Base-by-base conservation (phyloP, 2,888 invertebrate species). In the Lepidocyrtinus sp. region DNA sequence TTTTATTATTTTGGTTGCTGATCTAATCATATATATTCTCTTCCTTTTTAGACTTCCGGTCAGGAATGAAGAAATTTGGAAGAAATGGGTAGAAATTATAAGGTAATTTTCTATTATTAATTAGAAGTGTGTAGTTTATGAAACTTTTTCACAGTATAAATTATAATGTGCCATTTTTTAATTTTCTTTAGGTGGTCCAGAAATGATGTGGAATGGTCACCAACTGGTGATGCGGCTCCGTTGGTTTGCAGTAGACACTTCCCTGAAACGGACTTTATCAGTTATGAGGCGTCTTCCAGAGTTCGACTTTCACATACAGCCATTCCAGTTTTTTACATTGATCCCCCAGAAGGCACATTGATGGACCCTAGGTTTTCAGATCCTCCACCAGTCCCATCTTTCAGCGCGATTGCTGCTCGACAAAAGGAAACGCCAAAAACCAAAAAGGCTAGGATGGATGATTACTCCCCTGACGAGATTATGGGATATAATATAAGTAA, bases 121-220 rank as follows among this genome's bases (percentile, higher is more conserved):
- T 36, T 36, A 36, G 12, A 7, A 12, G 36, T 36, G 5, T 36
- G 36, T 36, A 36, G 36, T 36, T 36, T 36, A 36, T 7, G 12
- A 7, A 36, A 36, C 12, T 36, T 36, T 21, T 45, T 45, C n/a
- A 45, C n/a, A 12, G 46, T 45, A 21, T 9, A 59, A 17, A 9
- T 59, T 3, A n/a, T n/a, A 62, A 62, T 24, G 2, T 3, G 17
- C 15, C 2, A 25, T 62, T 62, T 62, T 62, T 15, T 24, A 36
- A 36, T 7, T 36, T 36, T 36, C 17, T 50, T 7, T 1, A 50
- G 74, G 17, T 75, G 78, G 82, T 73, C 82, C 2, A 26, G 76
- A 45, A 82, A 82, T 61, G 82, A 82, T 2, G 77, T 77, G 12
- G 77, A 77, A 1, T 82, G 82, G 82, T 19, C 46, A 19, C 82